Conservation (phyloP, 2,113 vertebrate genomes). For the Callaeas wilsoni region DNA sequence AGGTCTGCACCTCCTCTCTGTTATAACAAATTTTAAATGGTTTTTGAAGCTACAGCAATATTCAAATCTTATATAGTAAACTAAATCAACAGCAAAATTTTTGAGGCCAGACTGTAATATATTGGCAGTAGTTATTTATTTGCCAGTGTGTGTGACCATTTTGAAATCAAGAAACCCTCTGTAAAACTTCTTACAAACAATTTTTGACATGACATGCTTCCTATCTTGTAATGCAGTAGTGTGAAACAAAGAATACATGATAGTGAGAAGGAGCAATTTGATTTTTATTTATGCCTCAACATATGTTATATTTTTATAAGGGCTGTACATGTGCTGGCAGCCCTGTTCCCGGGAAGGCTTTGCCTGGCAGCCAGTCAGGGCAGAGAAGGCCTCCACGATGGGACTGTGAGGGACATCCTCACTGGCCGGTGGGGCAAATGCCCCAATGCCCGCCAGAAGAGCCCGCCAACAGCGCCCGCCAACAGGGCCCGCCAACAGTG, state of each 20-base stretch:
- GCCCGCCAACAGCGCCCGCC: fast-evolving
- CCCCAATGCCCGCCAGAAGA: not conserved
- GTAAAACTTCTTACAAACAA: not conserved
- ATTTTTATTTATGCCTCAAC: not conserved
- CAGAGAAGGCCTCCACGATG: fast-evolving
- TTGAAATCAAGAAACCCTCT: not conserved
- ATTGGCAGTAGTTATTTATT: not conserved
- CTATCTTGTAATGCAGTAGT: not conserved
- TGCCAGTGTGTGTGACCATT: not conserved
- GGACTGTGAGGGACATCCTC: fast-evolving
- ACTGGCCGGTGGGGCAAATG: not conserved
- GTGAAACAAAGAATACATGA: not conserved
- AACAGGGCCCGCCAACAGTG: not conserved
- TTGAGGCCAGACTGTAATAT: not conserved
- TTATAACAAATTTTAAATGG: not conserved
- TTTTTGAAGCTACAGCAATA: not conserved
- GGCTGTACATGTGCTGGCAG: not conserved
- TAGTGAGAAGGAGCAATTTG: not conserved
- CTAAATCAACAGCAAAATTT: not conserved
- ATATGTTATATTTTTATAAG: too few relatives aligned
- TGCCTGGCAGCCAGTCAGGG: not conserved
- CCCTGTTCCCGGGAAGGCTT: too few relatives aligned
- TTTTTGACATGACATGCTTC: not conserved
- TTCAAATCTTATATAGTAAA: not conserved
- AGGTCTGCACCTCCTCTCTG: not conserved